phyloP scores from a whole-genome alignment of 2,888 invertebrate genomes.

The Thereva nobilitata region DNA sequence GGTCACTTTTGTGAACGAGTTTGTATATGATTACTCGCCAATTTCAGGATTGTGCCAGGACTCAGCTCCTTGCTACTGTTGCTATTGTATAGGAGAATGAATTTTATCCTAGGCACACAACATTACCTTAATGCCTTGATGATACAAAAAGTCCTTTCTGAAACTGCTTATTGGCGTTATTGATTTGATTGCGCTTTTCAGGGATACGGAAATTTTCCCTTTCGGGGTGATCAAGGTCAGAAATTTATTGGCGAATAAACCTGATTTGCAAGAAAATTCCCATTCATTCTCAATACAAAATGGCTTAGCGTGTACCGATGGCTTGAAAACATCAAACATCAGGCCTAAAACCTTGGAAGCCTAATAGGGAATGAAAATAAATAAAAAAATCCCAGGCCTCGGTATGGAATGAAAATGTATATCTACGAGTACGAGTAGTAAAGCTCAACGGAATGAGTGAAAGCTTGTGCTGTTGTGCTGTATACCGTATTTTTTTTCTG shows the following conservation, averaged over 20 bases:
- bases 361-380: constrained; percentile 29
- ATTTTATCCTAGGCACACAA: constrained; percentile 3
- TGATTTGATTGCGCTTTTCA: neutral
- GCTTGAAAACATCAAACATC: constrained; percentile 6
- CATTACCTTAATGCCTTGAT: constrained; percentile 15
- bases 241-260: constrained; percentile 23
- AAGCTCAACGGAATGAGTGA: constrained; percentile 32
- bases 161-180: constrained; percentile 3
- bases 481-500: constrained; percentile 4
- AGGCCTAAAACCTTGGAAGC: neutral
- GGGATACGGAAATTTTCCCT: constrained; percentile 2
- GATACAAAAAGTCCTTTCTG: constrained; percentile 21
- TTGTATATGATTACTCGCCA: constrained; percentile 38
- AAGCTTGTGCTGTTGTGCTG: neutral
- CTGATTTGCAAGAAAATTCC: constrained; percentile 24
- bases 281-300: constrained; percentile 5
- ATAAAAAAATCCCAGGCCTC: constrained; percentile 12
- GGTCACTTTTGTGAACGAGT: constrained; percentile 37
- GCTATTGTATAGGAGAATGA: constrained; percentile 9
- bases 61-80: constrained; percentile 18
- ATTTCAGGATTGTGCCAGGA: constrained; percentile 34
- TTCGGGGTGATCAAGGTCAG: constrained; percentile 16
- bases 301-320: neutral
- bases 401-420: neutral
- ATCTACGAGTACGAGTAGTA: constrained; percentile 1